Base-by-base conservation (phyloP, 2,113 vertebrate species). In the Toxostoma redivivum region DNA sequence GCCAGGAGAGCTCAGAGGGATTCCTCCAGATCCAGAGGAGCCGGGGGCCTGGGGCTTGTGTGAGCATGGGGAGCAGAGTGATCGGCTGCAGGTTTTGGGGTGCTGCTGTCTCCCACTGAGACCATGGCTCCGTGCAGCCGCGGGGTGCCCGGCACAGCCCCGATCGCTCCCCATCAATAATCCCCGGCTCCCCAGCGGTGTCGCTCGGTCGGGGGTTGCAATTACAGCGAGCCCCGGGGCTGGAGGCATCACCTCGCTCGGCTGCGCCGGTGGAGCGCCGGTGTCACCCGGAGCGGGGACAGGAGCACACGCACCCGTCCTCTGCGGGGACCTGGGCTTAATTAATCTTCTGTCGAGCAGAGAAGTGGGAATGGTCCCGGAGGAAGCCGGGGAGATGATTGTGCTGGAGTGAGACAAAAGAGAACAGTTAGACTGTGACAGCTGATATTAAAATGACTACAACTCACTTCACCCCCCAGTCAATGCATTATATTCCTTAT, bases 361-460 rank as follows among this genome's bases (percentile, higher is more conserved):
- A 19, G 91, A 89, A 94, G 91, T 76, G 67, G 72, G 82, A 92
- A 81, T 17, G 80, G 86, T 97, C 93, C 97, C 77, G 2, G 76
- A 62, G 47, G 96, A 97, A 95, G 90, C 78, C 30, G 35, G n/a
- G 42, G 67, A 96, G 94, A 96, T 94, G 95, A 94, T 61, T 96
- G 88, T 88, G 85, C 72, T 54, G 67, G 94, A 94, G 93, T 17
- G 53, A 97, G 94, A 97, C 97, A 97, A 97, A 97, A 96, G 96
- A 95, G 93, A 97, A 81, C 91, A 42, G 58, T 95, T 94, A 94
- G 95, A 90, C 93, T 95, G 96, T 98, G 97, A 97, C 97, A 97
- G 96, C 94, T 90, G 97, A 97, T 98, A 96, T 97, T 97, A 97
- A 98, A 97, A 98, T 94, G 97, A 97, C 94, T 95, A 96, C 94